Conservation (phyloP, 2,888 invertebrate genomes). For the Agonopterix alstromeriana region DNA sequence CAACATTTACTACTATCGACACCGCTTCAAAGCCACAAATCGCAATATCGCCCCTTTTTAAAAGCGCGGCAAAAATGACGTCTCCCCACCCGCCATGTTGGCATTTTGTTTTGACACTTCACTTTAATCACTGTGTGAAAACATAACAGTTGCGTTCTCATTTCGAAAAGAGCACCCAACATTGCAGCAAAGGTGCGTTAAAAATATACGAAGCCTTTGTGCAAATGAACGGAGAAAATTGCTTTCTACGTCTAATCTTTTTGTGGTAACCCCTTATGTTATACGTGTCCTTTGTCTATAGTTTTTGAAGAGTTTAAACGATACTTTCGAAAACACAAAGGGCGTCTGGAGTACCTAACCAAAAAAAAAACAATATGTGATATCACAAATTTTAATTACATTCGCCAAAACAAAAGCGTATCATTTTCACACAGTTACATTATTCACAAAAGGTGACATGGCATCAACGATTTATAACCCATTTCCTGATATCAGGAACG, state of each 20-base stretch:
- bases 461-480: slow-evolving; percentile 50
- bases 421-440: slow-evolving; percentile 28
- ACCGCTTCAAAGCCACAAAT: slow-evolving; percentile 51
- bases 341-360: too few species aligned
- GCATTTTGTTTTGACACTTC: slow-evolving; percentile 74
- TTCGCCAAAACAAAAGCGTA: slow-evolving; percentile 5
- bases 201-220: slow-evolving; percentile 35
- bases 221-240: slow-evolving; percentile 25
- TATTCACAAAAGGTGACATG: slow-evolving; percentile 45
- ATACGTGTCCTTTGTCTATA: too few species aligned
- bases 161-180: slow-evolving; percentile 60
- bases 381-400: slow-evolving; percentile 8
- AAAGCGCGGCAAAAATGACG: slow-evolving; percentile 32
- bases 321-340: too few species aligned
- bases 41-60: slow-evolving; percentile 36
- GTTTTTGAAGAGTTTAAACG: too few species aligned
- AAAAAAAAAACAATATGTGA: not conserved
- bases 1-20: slow-evolving; percentile 47
- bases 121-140: slow-evolving; percentile 72
- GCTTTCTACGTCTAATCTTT: slow-evolving; percentile 15
- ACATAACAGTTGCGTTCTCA: slow-evolving; percentile 64
- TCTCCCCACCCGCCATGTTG: slow-evolving; percentile 30
- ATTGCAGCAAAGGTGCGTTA: slow-evolving; percentile 31
- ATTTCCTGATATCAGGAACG: slow-evolving; percentile 42
- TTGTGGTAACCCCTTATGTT: not conserved